Evolutionary conservation across 1,140 invertebrate species (phyloP).

Genomic region (Venustaconcha ellipsiformis): DNA sequence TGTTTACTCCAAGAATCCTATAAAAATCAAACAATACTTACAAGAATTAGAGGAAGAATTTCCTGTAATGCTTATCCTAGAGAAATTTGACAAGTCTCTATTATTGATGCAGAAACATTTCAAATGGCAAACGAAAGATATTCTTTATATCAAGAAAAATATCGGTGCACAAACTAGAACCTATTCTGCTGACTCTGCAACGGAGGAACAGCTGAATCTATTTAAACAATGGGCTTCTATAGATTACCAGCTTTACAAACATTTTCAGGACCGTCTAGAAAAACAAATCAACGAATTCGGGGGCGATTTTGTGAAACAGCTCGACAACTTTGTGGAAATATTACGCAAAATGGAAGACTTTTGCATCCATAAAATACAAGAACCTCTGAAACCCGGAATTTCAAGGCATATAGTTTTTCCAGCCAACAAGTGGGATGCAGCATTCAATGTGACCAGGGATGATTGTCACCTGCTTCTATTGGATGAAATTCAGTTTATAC

Average conservation of each 20-base stretch:
- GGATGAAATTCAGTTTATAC: conserved; percentile 30
- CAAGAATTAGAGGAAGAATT: conserved; percentile 52
- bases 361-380: neutral
- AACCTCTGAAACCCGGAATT: neutral
- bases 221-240: conserved; percentile 30
- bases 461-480: conserved; percentile 28
- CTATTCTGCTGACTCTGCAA: neutral
- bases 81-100: conserved; percentile 72
- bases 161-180: conserved; percentile 3
- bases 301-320: conserved; percentile 35
- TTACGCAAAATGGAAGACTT: conserved; percentile 21
- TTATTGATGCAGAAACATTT: conserved; percentile 69
- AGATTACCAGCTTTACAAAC: conserved; percentile 42
- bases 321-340: conserved; percentile 24
- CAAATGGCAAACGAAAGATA: conserved; percentile 70
- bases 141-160: conserved; percentile 51
- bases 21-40: conserved; percentile 27
- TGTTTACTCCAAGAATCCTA: conserved; percentile 17
- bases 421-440: conserved; percentile 19
- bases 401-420: neutral
- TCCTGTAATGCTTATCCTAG: conserved; percentile 71
- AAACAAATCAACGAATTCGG: conserved; percentile 34
- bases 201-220: conserved; percentile 7
- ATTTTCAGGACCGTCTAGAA: conserved; percentile 35
- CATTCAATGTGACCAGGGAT: conserved; percentile 20